Evolutionary conservation across 2,797 vertebrate species (phyloP), one percentile per base, ranked within the genome.

Genomic region (Thamnophis elegans): DNA sequence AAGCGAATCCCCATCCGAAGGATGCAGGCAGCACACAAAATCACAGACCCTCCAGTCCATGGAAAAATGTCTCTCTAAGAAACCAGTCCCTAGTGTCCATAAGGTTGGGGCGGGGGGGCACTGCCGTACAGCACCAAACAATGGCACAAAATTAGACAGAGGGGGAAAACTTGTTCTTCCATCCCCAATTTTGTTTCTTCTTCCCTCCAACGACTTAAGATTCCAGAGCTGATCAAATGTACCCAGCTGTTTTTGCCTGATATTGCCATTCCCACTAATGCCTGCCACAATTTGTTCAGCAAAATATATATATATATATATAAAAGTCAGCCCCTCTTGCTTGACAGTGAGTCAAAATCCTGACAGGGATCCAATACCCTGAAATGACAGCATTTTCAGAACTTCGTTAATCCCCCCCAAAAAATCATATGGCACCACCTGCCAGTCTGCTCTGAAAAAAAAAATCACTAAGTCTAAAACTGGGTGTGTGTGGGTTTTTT

Each of bases 401-500:
- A 96, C 92, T 95, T 65, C 32, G 90, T 91, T 96, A 94, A 96
- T 94, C 60, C 10, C 88, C 82, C 42, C 89, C 92, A 51, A 59
- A 10, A 54, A 94, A 93, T 89, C 59, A 78, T 14, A 59, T 26
- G 32, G 6, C 26, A 32, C 56, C 90, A 94, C 92, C 91, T 94
- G 94, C 89, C 94, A 96, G 94, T 88, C 53, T 93, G 90, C 91
- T 73, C 94, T 95, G 94, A 58, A 22, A 58, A 55, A 16, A 56
- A 18, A 59, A 96, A 95, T 96, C 91, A 96, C 91, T 95, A 96
- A 88, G 90, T 93, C 47, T 92, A 95, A 94, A 96, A 85, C 90
- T 51, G 47, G 5, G 47, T 5, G 47, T 51, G 91, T 94, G 94
- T 32, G n/a, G n/a, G n/a, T n/a, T 68, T 95, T 93, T 92, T 94